Conservation (phyloP, 2,113 vertebrate species). For the Miniopterus natalensis region DNA sequence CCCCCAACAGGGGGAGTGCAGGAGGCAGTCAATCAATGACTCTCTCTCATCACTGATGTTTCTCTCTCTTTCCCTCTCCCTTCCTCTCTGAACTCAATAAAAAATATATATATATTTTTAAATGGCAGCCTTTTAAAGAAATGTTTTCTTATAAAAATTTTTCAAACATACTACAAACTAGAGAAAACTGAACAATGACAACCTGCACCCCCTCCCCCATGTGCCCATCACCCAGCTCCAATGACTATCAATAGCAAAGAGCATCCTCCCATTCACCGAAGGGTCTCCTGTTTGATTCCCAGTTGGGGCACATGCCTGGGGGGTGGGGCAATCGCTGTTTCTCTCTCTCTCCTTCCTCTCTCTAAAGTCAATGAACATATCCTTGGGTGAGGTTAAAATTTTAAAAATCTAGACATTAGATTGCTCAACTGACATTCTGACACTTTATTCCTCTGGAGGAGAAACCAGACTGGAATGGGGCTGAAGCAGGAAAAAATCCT, state of each 20-base stretch:
- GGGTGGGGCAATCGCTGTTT: not conserved
- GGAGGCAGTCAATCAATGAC: too few relatives aligned
- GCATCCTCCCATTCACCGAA: not conserved
- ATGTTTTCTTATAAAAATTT: not conserved
- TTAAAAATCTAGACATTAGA: not conserved
- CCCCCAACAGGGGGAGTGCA: too few relatives aligned
- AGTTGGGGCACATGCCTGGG: not conserved
- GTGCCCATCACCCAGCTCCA: not conserved
- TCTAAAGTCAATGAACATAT: not conserved
- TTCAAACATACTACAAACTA: not conserved
- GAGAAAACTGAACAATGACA: not conserved
- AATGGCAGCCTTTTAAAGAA: not conserved
- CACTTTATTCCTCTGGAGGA: not conserved
- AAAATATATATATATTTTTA: not conserved
- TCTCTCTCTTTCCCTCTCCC: too few relatives aligned
- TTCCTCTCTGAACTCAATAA: too few relatives aligned
- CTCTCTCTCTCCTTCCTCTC: not conserved
- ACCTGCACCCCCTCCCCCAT: too few relatives aligned
- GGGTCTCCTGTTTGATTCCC: not conserved
- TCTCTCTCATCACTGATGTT: too few relatives aligned
- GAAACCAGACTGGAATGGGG: not conserved
- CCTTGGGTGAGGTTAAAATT: not conserved
- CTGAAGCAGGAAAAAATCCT: not conserved
- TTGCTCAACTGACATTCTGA: not conserved
- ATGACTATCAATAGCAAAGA: not conserved